These are phyloP conservation scores for Eclectus roratus DNA, from an alignment of 2,113 vertebrate species.

Conservation along the genomic window DNA sequence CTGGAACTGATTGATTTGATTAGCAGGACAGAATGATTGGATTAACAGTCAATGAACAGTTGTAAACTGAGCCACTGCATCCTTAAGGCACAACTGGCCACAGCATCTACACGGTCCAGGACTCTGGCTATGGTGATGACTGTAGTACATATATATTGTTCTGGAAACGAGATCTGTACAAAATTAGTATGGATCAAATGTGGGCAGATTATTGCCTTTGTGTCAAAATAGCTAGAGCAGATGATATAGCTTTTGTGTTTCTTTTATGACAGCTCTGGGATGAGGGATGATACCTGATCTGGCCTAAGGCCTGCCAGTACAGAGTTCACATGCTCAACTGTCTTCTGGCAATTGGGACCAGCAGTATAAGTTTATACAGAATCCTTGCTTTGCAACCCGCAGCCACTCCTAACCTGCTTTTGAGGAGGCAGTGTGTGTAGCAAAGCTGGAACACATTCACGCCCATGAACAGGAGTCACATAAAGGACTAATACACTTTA, in stretches of 20 bases:
- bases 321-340: neutral
- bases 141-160: neutral
- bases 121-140: neutral
- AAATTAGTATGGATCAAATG: neutral
- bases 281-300: neutral
- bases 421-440: neutral
- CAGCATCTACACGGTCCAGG: neutral
- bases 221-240: neutral
- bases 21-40: constrained; percentile 32
- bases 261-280: neutral
- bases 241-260: neutral
- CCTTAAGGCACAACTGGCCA: neutral
- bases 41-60: constrained; percentile 21
- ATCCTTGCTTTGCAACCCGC: neutral
- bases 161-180: neutral
- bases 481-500: neutral
- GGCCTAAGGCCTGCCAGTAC: neutral
- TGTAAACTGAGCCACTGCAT: constrained; percentile 7
- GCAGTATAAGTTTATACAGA: neutral
- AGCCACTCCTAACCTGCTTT: neutral
- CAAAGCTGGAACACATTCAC: neutral
- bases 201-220: neutral
- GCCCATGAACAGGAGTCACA: neutral
- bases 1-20: constrained; percentile 3
- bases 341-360: neutral